These are phyloP conservation scores for Acinonyx jubatus DNA, from an alignment of 2,113 vertebrate species.

Conservation along the genomic window DNA sequence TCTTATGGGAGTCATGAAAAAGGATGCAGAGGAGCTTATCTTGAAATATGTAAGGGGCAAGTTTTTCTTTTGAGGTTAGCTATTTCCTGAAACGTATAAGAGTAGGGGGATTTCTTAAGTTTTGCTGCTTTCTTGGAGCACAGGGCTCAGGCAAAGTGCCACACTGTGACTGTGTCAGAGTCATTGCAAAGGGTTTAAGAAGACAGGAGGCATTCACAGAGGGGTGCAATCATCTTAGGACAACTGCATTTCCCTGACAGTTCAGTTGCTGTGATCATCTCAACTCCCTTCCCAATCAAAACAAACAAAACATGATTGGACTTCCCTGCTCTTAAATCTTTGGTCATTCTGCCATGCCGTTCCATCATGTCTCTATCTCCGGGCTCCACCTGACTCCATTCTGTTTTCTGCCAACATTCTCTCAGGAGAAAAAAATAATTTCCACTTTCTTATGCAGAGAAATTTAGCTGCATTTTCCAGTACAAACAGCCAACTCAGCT, in stretches of 20 bases:
- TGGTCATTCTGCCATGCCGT: neutral
- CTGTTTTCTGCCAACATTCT: neutral
- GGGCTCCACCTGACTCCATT: neutral
- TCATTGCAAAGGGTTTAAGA: neutral
- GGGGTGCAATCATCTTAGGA: neutral
- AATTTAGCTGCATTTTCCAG: neutral
- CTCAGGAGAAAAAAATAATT: conserved; percentile 35
- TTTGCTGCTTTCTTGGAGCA: neutral
- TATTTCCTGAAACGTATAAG: neutral
- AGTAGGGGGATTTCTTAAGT: neutral
- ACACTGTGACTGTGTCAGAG: neutral
- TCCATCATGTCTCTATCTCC: neutral
- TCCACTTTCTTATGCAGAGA: neutral
- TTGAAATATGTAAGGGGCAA: neutral
- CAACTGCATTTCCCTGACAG: neutral
- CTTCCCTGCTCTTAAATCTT: neutral
- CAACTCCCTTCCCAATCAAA: neutral
- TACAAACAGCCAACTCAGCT: conserved; percentile 19
- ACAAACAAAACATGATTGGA: neutral
- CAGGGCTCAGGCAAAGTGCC: neutral
- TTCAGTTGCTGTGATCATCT: neutral
- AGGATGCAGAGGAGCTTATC: neutral
- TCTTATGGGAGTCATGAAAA: neutral
- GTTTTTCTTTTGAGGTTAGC: neutral
- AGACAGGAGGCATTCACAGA: neutral